Evolutionary conservation across 2,888 invertebrate species (phyloP), one percentile per base, ranked within the genome.

Genomic region (Amphipyra berbera): DNA sequence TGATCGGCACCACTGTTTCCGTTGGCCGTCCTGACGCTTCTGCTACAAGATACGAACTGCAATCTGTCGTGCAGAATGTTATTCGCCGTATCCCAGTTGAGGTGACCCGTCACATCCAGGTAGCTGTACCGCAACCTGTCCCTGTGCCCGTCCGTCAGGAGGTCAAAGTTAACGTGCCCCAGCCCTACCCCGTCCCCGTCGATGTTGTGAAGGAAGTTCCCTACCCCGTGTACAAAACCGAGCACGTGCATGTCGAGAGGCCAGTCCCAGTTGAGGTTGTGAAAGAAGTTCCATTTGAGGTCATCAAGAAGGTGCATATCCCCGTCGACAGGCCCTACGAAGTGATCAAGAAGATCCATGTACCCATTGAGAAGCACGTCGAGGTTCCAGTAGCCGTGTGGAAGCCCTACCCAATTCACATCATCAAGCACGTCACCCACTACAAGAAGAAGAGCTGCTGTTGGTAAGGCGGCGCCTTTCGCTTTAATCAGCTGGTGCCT

Each of bases 401-500:
- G 94, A 93, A 95, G 84, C 94, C 95, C 0, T 90, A 92, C 83
- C 95, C 94, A 0, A 83, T 95, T 59, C 94, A 95, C 78, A 91
- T 95, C 83, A 93, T 94, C 84, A 95, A 95, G 72, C 95, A 95
- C 84, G 88, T 95, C 50, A 94, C 94, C 67, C 95, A 95, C 79
- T 94, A 94, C 88, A 88, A 94, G 78, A 93, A 94, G 87, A 94
- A 94, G 87, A 89, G 88, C 83, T 90, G 92, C 82, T 91, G 94
- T 82, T 94, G 94, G 92, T 94, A 79, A 91, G 79, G 10, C 65
- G 66, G 44, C 52, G 67, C 67, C 40, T 40, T 68, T 75, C 30
- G 50, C 46, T 63, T 60, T 49, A 73, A 44, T 46, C 49, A 58
- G 78, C 80, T 79, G 80, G 80, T 56, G 35, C 30, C 44, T 15